phyloP scores from a whole-genome alignment of 53 echinoderm and acorn worm genomes.

The Holothuria leucospilota region DNA sequence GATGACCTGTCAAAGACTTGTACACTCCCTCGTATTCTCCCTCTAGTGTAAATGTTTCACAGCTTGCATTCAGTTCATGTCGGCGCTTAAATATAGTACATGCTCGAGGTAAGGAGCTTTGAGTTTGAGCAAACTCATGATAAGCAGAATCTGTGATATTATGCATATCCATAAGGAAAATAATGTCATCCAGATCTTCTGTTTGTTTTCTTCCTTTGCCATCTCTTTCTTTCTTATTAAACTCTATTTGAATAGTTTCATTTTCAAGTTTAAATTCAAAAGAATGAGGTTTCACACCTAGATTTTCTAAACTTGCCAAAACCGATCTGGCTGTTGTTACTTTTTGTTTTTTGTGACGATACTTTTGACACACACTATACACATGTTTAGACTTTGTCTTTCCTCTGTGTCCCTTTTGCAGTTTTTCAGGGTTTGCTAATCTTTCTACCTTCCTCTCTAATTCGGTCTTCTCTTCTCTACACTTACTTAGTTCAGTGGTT shows the following conservation, averaged over 20 bases:
- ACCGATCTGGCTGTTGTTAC: background rate
- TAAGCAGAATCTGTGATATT: conserved; percentile 56
- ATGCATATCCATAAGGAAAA: background rate
- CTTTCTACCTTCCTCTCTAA: conserved; percentile 14
- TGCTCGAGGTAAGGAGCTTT: conserved; percentile 41
- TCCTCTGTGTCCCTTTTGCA: too few relatives aligned
- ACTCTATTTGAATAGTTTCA: conserved; percentile 29
- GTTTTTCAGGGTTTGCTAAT: conserved; percentile 43
- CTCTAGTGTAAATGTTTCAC: conserved; percentile 39
- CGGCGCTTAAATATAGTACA: conserved; percentile 49
- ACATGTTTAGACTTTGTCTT: background rate
- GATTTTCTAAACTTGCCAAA: conserved; percentile 7
- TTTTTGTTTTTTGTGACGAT: conserved; percentile 20
- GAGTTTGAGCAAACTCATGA: conserved; percentile 71
- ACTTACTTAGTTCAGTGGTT: conserved; percentile 37
- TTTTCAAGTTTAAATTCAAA: conserved; percentile 39
- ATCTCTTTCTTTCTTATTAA: too few relatives aligned
- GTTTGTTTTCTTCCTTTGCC: too few relatives aligned
- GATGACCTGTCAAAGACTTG: conserved; percentile 47
- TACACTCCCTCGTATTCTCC: conserved; percentile 63
- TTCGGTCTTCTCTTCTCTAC: conserved; percentile 15
- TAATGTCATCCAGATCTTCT: too few relatives aligned
- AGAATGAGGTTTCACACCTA: background rate
- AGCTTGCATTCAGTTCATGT: conserved; percentile 48
- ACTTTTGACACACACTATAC: background rate